A percentile compares a stretch with the other conserved stretches of the same genome.
These are phyloP conservation scores for Cosmorhoe ocellata DNA, from an alignment of 2,888 invertebrate genomes.

Conservation along the genomic window DNA sequence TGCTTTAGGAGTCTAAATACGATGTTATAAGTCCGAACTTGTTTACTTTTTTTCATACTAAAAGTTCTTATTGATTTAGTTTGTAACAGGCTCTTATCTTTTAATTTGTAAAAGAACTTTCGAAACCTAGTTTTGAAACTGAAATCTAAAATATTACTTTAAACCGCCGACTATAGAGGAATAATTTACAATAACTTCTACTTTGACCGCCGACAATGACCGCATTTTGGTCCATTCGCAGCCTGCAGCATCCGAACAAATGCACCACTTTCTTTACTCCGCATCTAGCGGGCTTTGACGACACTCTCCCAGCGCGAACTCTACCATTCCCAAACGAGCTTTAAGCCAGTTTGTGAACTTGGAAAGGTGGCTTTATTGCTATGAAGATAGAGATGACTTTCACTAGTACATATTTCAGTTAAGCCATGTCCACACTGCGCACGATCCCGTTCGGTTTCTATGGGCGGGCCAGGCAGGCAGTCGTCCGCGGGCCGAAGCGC, in stretches of 20 bases:
- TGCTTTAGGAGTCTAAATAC: no score
- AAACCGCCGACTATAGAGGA: constrained; percentile 20
- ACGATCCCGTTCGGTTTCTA: constrained; percentile 65
- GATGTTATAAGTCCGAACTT: no score
- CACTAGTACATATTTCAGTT: constrained; percentile 39
- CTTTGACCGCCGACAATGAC: constrained; percentile 51
- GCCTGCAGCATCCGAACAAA: constrained; percentile 68
- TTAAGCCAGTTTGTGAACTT: constrained; percentile 37
- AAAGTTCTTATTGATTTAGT: no score
- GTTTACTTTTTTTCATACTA: no score
- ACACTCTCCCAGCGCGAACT: not conserved
- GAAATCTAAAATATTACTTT: no score
- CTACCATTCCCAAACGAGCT: constrained; percentile 38
- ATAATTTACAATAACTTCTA: not conserved
- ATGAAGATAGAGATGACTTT: constrained; percentile 41
- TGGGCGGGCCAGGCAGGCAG: constrained; percentile 48
- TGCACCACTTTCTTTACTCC: constrained; percentile 77
- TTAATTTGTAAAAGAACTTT: no score
- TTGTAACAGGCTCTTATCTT: no score
- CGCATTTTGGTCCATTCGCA: constrained; percentile 55
- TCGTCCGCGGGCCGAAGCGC: constrained; percentile 54
- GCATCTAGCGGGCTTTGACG: constrained; percentile 60
- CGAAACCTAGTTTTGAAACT: no score
- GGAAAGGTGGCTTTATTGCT: constrained; percentile 35
- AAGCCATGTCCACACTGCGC: constrained; percentile 54